Evolutionary conservation across 1,140 invertebrate species (phyloP), one percentile per base, ranked within the genome.

Genomic region (Neodiprion virginianus): DNA sequence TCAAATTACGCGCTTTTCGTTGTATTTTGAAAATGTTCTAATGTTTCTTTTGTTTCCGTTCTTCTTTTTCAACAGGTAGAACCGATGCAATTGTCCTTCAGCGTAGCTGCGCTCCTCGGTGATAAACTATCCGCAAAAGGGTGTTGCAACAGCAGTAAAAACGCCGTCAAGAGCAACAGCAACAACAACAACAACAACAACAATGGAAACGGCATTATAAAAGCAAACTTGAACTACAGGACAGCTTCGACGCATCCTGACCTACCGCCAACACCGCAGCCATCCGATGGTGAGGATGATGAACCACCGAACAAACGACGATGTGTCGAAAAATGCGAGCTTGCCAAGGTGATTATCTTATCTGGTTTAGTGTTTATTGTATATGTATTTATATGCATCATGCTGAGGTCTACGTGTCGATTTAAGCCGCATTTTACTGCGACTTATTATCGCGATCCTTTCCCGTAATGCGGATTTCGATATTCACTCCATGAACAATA

Each of bases 201-300:
- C 11, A 69, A 69, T 79, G 76, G 68, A 74, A 73, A 8, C 80
- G 74, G 48, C 83, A 77, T 53, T 69, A 40, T 40, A 40, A n/a
- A 78, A 81, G 81, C 75, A 74, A 73, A 71, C 80, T 79, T 76
- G 83, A 84, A 72, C 72, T 40, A 40, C 28, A 69, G 71, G 84
- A 84, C 75, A 79, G 75, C 14, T 77, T 72, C 48, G 73, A 40
- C 74, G 1, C 74, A 74, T 12, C 79, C 78, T 10, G 75, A 76
- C 73, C 77, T 90, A n/a, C 89, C 89, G 5, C 86, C 83, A 7
- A 90, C 89, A 14, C 89, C 89, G 0, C 89, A 90, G 72, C 88
- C 89, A 0, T 90, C 89, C 0, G 89, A 90, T 69, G 88, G 88
- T 0, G 89, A 90, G 77, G 86, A 89, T 68, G 89, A 90, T 74